phyloP scores from a whole-genome alignment of 2,797 vertebrate genomes.

The Vireo griseus region DNA sequence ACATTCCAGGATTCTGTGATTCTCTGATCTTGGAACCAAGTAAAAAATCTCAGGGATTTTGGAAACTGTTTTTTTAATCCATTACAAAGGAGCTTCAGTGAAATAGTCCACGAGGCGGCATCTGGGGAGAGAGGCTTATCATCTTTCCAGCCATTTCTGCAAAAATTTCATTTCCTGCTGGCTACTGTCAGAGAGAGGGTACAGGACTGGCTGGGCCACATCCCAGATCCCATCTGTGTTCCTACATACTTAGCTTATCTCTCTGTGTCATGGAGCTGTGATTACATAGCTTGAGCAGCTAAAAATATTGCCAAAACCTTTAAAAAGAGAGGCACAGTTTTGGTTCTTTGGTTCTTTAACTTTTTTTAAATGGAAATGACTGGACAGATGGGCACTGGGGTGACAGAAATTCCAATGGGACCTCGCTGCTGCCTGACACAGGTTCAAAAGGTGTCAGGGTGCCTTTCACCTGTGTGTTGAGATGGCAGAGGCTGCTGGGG shows the following conservation, averaged over 20 bases:
- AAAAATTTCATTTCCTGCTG: not conserved
- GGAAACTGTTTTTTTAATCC: not conserved
- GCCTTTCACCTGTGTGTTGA: not conserved
- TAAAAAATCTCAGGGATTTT: not conserved
- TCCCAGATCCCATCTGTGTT: not conserved
- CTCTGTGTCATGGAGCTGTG: slow-evolving; percentile 4
- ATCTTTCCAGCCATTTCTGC: not conserved
- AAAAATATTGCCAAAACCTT: slow-evolving; percentile 37
- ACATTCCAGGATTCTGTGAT: not conserved
- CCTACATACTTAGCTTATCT: slow-evolving; percentile 35
- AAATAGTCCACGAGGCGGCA: accelerated
- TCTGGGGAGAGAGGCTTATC: not conserved
- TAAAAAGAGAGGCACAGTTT: not conserved
- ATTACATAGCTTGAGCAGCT: not conserved
- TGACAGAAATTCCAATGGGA: not conserved
- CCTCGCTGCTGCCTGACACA: not conserved
- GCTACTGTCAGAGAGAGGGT: slow-evolving; percentile 23
- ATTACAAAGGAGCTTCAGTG: not conserved
- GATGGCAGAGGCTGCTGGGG: not conserved
- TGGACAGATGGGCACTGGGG: accelerated
- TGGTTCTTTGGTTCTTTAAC: not conserved
- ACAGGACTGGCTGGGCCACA: slow-evolving; percentile 10
- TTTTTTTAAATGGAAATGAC: not conserved
- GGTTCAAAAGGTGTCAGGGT: not conserved
- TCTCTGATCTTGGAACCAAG: not conserved